A percentile compares a stretch with the other conserved stretches of the same genome.
Evolutionary conservation across 1,140 invertebrate species (phyloP).

Genomic region (Carposina sasakii): DNA sequence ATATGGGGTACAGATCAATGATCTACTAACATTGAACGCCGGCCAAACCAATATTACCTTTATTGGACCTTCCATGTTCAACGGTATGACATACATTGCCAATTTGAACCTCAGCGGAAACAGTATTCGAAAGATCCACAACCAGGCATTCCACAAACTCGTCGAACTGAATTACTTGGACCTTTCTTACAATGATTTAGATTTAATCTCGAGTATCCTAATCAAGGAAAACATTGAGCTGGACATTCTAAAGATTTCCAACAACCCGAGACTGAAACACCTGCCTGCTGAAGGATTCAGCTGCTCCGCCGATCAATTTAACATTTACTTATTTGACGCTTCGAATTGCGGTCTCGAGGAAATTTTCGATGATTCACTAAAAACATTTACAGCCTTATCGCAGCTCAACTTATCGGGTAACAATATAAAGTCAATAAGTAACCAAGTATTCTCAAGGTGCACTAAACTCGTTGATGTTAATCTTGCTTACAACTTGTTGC

Average conservation of each 20-base stretch:
- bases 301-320: conserved; percentile 73
- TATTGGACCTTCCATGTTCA: conserved; percentile 77
- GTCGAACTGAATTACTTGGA: conserved; percentile 77
- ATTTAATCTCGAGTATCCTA: conserved; percentile 76
- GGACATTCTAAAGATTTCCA: conserved; percentile 78
- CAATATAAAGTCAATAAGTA: conserved; percentile 69
- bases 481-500: conserved; percentile 79
- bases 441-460: conserved; percentile 65
- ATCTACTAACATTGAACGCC: conserved; percentile 76
- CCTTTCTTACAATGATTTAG: conserved; percentile 78
- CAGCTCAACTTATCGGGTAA: conserved; percentile 78
- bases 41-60: conserved; percentile 77
- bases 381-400: conserved; percentile 77
- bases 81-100: conserved; percentile 75
- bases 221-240: conserved; percentile 78
- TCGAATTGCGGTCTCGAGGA: conserved; percentile 78
- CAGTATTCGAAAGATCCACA: conserved; percentile 77
- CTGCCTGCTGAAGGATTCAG: conserved; percentile 75
- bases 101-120: conserved; percentile 77
- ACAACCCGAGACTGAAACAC: conserved; percentile 76
- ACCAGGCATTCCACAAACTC: conserved; percentile 77
- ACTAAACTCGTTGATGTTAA: conserved; percentile 77
- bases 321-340: conserved; percentile 78
- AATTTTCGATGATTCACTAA: conserved; percentile 75
- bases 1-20: conserved; percentile 68